Conservation (phyloP, 2,888 invertebrate genomes). For the Ormyrus rosae region DNA sequence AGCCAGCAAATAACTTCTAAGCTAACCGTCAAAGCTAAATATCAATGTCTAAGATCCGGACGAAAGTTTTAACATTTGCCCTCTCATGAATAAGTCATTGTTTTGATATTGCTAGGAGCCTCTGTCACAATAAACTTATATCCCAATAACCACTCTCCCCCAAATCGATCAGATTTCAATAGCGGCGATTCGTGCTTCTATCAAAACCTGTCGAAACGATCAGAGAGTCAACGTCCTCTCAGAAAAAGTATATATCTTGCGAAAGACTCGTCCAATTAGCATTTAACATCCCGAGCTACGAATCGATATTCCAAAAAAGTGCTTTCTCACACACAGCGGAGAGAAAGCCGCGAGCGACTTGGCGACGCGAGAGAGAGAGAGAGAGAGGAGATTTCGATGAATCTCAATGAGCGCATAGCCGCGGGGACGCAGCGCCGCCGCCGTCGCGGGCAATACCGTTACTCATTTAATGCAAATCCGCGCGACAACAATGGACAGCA, state of each 20-base stretch:
- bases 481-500: constrained; percentile 12
- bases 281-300: background rate
- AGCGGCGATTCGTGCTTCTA: no score
- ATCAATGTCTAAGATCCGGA: no score
- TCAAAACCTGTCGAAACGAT: no score
- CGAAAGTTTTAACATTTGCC: no score
- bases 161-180: background rate
- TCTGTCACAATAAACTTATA: background rate
- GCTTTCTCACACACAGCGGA: background rate
- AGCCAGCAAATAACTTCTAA: no score
- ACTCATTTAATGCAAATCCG: constrained; percentile 19
- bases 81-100: constrained; percentile 27
- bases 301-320: background rate
- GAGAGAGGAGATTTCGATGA: background rate
- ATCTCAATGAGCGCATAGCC: background rate
- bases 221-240: no score
- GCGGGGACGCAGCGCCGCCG: background rate
- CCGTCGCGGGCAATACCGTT: constrained; percentile 4
- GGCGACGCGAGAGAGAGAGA: background rate
- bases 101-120: background rate
- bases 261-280: no score
- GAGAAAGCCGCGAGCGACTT: background rate
- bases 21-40: no score
- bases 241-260: no score
- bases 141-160: background rate